phyloP scores from a whole-genome alignment of 2,113 vertebrate species.

The Etheostoma spectabile region DNA sequence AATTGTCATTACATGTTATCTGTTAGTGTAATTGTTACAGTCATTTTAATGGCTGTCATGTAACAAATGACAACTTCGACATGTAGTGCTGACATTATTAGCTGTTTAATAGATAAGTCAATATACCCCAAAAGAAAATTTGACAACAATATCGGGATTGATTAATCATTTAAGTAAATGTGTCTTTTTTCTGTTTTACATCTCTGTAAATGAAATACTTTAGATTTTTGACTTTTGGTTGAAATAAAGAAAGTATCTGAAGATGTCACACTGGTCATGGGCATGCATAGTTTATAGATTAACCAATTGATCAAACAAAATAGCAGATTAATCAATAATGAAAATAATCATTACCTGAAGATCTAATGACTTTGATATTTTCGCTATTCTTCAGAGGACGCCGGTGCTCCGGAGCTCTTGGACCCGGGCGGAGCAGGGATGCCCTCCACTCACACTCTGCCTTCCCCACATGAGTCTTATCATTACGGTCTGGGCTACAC shows the following conservation, averaged over 20 bases:
- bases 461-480: conserved; percentile 95
- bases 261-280: background rate
- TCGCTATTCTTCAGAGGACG: conserved; percentile 63
- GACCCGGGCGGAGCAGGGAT: conserved; percentile 85
- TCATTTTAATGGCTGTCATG: background rate
- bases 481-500: conserved; percentile 97
- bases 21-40: background rate
- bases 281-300: background rate
- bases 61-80: background rate
- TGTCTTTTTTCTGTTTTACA: background rate
- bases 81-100: background rate
- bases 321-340: background rate
- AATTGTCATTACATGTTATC: background rate
- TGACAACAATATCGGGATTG: no score
- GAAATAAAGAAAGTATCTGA: background rate
- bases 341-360: background rate
- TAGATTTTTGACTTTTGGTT: background rate
- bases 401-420: conserved; percentile 89
- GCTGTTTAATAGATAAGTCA: no score
- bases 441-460: conserved; percentile 92
- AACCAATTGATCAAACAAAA: background rate
- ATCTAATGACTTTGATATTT: background rate
- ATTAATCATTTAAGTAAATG: background rate
- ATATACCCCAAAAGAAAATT: no score
- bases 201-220: background rate